Percentiles rank a stretch among this genome's conserved stretches.
Evolutionary conservation across 2,888 invertebrate genomes (phyloP).

Genomic region (Tiphia femorata): DNA sequence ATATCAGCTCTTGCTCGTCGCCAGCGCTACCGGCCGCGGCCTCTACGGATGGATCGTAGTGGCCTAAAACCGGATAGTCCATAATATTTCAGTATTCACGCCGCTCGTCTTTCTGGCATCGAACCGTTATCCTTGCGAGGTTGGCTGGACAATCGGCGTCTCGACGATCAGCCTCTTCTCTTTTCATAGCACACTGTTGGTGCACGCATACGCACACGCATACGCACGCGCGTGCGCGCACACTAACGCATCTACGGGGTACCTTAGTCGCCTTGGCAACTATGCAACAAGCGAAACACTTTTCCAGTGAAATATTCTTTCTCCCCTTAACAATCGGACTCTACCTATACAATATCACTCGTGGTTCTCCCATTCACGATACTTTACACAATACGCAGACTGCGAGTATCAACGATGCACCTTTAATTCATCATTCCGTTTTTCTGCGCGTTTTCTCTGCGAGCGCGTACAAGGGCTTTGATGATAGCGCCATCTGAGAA

Average conservation of each 20-base stretch:
- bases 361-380: constrained; percentile 8
- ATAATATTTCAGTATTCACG: constrained; percentile 43
- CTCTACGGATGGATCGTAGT: constrained; percentile 58
- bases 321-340: constrained; percentile 26
- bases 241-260: background rate
- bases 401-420: constrained; percentile 12
- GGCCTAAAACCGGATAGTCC: constrained; percentile 61
- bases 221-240: constrained; percentile 4
- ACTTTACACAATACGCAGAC: constrained; percentile 17
- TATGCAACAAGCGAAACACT: constrained; percentile 57
- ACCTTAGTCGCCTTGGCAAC: constrained; percentile 61
- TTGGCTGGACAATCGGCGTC: constrained; percentile 22
- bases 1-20: constrained; percentile 55
- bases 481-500: constrained; percentile 38
- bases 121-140: constrained; percentile 13
- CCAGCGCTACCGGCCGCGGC: constrained; percentile 43
- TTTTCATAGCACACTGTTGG: constrained; percentile 46
- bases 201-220: constrained; percentile 16
- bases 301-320: constrained; percentile 23
- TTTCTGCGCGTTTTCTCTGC: constrained; percentile 44
- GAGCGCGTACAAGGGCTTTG: constrained; percentile 41
- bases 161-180: constrained; percentile 19
- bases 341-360: background rate
- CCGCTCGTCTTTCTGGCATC: constrained; percentile 31
- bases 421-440: constrained; percentile 55